phyloP scores from a whole-genome alignment of 2,888 invertebrate genomes.

The Euplexia lucipara region DNA sequence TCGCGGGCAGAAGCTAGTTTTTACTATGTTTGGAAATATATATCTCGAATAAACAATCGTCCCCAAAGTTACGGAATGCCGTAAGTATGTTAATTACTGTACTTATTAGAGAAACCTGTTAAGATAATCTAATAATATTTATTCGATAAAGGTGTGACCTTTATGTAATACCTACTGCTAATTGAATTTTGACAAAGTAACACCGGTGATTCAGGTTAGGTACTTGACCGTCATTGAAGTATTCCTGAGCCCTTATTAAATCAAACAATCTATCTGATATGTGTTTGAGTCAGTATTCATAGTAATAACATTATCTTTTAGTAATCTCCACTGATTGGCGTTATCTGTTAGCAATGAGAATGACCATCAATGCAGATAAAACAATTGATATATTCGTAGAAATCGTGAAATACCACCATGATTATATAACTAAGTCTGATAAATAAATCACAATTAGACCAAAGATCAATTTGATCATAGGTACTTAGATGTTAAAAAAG shows the following conservation, averaged over 20 bases:
- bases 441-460: constrained; percentile 11
- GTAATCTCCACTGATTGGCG: constrained; percentile 11
- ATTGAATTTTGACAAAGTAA: constrained; percentile 52
- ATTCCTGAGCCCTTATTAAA: constrained; percentile 3
- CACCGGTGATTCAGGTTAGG: constrained; percentile 9
- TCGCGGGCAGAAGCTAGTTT: no score
- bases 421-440: constrained; percentile 13
- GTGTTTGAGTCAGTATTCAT: constrained; percentile 5
- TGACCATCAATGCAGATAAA: constrained; percentile 39
- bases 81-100: constrained; percentile 47
- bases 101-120: constrained; percentile 45
- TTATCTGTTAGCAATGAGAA: constrained; percentile 43
- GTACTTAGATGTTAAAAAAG: constrained; percentile 8
- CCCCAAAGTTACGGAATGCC: constrained; percentile 27
- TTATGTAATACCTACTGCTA: constrained; percentile 53
- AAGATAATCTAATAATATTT: constrained; percentile 57
- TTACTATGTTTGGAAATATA: no score
- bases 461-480: neutral
- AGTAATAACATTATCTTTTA: constrained; percentile 10
- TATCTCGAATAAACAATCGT: constrained; percentile 39
- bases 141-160: constrained; percentile 23
- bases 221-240: constrained; percentile 21
- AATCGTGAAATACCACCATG: constrained; percentile 20
- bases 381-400: constrained; percentile 26
- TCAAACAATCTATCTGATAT: constrained; percentile 3